phyloP scores from a whole-genome alignment of 2,113 vertebrate genomes.

The Lepus americanus region DNA sequence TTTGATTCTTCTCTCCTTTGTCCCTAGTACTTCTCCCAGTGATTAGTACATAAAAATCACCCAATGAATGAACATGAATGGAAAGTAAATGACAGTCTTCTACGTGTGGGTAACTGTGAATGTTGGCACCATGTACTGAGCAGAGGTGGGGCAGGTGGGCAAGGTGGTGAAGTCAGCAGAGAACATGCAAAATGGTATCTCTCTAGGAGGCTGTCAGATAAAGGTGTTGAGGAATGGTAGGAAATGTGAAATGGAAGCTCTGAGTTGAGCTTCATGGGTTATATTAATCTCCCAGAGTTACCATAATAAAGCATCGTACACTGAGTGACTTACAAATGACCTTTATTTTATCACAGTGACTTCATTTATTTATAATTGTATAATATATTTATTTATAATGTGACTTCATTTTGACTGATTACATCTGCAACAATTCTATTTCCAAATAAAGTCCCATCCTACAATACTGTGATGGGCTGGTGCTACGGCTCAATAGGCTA shows the following conservation, averaged over 20 bases:
- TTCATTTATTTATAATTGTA: no score
- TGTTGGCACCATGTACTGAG: rapidly evolving
- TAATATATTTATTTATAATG: not conserved
- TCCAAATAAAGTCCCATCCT: constrained; percentile 24
- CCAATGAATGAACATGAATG: not conserved
- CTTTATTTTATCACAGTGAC: not conserved
- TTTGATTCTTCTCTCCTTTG: not conserved
- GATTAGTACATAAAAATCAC: not conserved
- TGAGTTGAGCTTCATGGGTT: not conserved
- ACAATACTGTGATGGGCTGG: not conserved
- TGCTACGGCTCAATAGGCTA: no score
- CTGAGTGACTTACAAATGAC: not conserved
- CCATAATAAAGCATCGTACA: not conserved
- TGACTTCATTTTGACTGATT: not conserved
- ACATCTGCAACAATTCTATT: not conserved
- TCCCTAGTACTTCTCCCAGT: not conserved
- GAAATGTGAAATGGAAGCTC: not conserved
- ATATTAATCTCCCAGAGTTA: not conserved
- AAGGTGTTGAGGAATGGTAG: not conserved
- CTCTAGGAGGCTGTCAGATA: not conserved
- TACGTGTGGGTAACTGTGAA: not conserved
- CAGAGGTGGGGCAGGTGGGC: not conserved
- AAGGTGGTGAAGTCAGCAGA: not conserved
- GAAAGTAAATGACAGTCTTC: not conserved
- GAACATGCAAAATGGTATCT: not conserved